phyloP scores from a whole-genome alignment of 2,113 vertebrate species.

The Columba janthina region DNA sequence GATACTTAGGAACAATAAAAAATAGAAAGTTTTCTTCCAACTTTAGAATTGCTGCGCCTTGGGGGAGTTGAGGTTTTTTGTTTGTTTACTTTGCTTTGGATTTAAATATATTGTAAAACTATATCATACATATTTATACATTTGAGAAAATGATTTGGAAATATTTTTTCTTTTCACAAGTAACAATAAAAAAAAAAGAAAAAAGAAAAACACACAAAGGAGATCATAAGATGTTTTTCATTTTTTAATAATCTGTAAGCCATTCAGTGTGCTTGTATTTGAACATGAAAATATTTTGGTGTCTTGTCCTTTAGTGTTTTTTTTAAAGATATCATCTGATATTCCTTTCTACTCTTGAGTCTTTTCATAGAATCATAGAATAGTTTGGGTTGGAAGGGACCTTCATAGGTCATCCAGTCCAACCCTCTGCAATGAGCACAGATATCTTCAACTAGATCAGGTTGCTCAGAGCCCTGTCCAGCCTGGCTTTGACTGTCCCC shows the following conservation, averaged over 20 bases:
- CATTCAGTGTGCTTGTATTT: not conserved
- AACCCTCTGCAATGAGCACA: no score
- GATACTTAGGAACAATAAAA: not conserved
- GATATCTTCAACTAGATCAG: no score
- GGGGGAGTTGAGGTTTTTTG: rapidly evolving
- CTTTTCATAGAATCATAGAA: not conserved
- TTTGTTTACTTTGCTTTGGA: not conserved
- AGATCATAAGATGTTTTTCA: not conserved
- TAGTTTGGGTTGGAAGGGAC: no score
- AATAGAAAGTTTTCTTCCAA: not conserved
- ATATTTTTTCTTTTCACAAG: not conserved
- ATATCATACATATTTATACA: not conserved
- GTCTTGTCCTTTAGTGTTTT: not conserved
- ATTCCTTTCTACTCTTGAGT: not conserved
- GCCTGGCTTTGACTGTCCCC: no score
- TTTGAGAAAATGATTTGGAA: not conserved
- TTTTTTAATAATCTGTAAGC: not conserved
- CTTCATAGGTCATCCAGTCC: no score
- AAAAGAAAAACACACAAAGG: no score
- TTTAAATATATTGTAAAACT: not conserved
- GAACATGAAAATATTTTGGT: not conserved
- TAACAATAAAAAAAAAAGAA: not conserved
- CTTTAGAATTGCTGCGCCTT: not conserved
- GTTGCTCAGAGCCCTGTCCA: no score
- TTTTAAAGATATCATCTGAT: not conserved